A percentile compares a stretch with the other conserved stretches of the same genome.
Conservation (phyloP, 2,113 vertebrate species). For the Gallinago jamesoni region DNA sequence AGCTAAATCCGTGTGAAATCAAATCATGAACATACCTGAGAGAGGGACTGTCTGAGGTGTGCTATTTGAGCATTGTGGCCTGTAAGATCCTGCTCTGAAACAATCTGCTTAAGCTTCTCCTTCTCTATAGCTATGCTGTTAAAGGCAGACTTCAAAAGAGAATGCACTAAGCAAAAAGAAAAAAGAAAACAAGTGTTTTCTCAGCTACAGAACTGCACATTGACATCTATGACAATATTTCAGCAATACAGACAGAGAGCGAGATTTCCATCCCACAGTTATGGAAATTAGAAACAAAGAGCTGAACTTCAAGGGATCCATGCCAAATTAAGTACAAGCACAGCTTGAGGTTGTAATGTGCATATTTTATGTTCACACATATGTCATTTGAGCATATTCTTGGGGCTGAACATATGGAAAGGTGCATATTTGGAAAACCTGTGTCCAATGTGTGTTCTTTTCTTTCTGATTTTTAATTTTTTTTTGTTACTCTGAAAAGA, state of each 20-base stretch:
- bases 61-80: constrained; percentile 87
- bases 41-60: constrained; percentile 92
- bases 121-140: constrained; percentile 99
- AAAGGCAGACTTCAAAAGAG: constrained; percentile 96
- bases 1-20: background rate
- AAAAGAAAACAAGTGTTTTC: background rate
- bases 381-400: background rate
- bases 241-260: background rate
- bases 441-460: background rate
- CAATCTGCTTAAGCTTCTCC: constrained; percentile 96
- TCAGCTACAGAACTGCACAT: background rate
- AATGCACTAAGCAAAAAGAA: constrained; percentile 84
- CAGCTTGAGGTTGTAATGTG: background rate
- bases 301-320: background rate
- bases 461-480: background rate
- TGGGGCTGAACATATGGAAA: background rate
- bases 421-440: background rate
- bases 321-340: background rate
- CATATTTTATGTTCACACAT: background rate
- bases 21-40: constrained; percentile 83
- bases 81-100: constrained; percentile 90
- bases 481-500: background rate
- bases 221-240: background rate
- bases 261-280: background rate
- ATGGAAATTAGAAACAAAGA: background rate